Percentiles rank a stretch among this genome's conserved stretches.
Conservation (phyloP, 2,797 vertebrate genomes). For the Takifugu rubripes region DNA sequence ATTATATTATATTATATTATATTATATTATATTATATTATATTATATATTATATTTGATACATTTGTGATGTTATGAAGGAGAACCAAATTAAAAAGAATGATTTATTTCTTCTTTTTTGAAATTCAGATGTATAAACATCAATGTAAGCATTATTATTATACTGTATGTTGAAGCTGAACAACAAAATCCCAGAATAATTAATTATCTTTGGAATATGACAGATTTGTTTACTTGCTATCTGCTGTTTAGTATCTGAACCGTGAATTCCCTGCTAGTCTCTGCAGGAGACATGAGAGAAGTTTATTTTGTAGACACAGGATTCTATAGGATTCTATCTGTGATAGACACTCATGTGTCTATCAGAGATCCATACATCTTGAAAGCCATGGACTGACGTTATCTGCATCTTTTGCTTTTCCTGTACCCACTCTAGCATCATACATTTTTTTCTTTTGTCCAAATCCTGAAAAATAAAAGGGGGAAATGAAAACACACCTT, state of each 20-base stretch:
- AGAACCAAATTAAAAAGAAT: too few species aligned
- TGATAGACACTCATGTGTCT: conserved; percentile 9
- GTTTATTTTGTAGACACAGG: conserved; percentile 37
- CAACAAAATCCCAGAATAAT: conserved; percentile 2
- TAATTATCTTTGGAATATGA: too few species aligned
- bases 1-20: too few species aligned
- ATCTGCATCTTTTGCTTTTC: conserved; percentile 37
- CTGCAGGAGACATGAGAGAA: conserved; percentile 24
- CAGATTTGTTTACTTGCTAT: too few species aligned
- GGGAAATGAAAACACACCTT: conserved; percentile 74
- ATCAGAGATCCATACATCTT: conserved; percentile 36
- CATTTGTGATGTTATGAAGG: too few species aligned
- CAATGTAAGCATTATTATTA: conserved; percentile 13
- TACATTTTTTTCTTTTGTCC: conserved; percentile 58
- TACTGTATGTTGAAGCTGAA: conserved; percentile 12
- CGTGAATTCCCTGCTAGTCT: conserved; percentile 15
- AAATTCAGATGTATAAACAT: conserved; percentile 4
- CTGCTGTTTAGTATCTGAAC: background rate
- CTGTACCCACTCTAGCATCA: conserved; percentile 45
- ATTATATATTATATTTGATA: too few species aligned
- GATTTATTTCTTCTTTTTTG: too few species aligned
- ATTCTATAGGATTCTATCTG: conserved; percentile 15
- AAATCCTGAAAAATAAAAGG: conserved; percentile 62
- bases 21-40: too few species aligned
- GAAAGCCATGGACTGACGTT: conserved; percentile 36